Evolutionary conservation across 2,797 vertebrate genomes (phyloP).

Genomic region (Fistularia commersonii): DNA sequence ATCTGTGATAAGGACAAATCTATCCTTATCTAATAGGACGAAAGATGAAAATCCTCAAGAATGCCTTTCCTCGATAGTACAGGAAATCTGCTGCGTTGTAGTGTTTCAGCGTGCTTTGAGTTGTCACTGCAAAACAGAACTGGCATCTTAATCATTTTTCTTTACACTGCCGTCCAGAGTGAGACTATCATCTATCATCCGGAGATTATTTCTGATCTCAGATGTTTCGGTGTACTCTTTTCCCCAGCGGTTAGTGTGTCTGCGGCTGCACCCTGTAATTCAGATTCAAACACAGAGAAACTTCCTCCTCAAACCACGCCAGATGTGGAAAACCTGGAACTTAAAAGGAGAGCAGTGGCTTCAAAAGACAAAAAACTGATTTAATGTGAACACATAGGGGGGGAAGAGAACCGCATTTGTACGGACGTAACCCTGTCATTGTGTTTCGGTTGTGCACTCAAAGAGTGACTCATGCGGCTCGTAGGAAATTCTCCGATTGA

Average conservation of each 20-base stretch:
- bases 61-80: too few relatives aligned
- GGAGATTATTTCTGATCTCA: conserved; percentile 11
- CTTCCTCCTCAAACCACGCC: conserved; percentile 25
- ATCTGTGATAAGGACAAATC: too few relatives aligned
- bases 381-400: conserved; percentile 1
- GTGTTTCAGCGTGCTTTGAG: background rate
- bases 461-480: conserved; percentile 14
- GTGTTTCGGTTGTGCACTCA: conserved; percentile 9
- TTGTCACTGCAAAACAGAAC: conserved; percentile 9
- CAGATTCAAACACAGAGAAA: conserved; percentile 16
- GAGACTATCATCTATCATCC: background rate
- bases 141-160: background rate
- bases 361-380: conserved; percentile 10
- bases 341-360: background rate
- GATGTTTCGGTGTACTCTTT: conserved; percentile 11
- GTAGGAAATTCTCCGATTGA: conserved; percentile 5
- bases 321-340: conserved; percentile 42
- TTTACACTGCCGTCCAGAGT: conserved; percentile 2
- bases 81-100: background rate
- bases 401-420: conserved; percentile 30
- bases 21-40: too few relatives aligned
- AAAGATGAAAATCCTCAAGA: too few relatives aligned
- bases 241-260: conserved; percentile 19
- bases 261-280: conserved; percentile 30
- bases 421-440: conserved; percentile 28